Base-by-base conservation (phyloP, 2,113 vertebrate species). In the Scophthalmus maximus region DNA sequence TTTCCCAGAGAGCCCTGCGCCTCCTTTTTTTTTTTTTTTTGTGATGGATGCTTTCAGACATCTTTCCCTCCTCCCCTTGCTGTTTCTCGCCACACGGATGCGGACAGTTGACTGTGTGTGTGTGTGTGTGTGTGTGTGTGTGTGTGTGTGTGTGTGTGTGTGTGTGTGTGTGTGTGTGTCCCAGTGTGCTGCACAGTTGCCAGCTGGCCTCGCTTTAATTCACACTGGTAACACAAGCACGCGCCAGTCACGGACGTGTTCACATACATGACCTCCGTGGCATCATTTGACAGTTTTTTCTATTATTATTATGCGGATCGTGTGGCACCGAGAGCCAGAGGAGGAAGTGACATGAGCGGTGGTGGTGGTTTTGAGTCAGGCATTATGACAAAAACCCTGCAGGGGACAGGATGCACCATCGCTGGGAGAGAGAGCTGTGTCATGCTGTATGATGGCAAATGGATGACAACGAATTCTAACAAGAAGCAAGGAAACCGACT, bases 31-130 rank as follows among this genome's bases (percentile, higher is more conserved):
- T 55, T 66, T 38, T 17, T 58, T 51, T 73, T 68, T 55, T 66
- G 42, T 85, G 84, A 88, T 84, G 71, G 85, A 86, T 76, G 79
- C 79, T 81, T 89, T 81, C 17, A 85, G 88, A 87, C 84, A 83
- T 47, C 40, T 17, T 50, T 63, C 42, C 60, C 57, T 60, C 66
- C 47, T 74, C 34, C 47, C 26, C 64, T 51, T 17, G 2, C 11
- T 42, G 15, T 61, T 40, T 55, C 50, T 63, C 62, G 29, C 23
- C 36, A 29, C 50, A 50, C 52, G 60, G 53, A 81, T 32, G 57
- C 71, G 17, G 67, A 60, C 52, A 34, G 59, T 57, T 26, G 52
- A 10, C 29, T 8, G 26, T 60, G 52, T 51, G 20, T 63, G 20
- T 57, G 63, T 60, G 14, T 59, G 32, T 73, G 36, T 63, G 50